Base-by-base conservation (phyloP, 2,888 invertebrate genomes). In the Julus scanicus region DNA sequence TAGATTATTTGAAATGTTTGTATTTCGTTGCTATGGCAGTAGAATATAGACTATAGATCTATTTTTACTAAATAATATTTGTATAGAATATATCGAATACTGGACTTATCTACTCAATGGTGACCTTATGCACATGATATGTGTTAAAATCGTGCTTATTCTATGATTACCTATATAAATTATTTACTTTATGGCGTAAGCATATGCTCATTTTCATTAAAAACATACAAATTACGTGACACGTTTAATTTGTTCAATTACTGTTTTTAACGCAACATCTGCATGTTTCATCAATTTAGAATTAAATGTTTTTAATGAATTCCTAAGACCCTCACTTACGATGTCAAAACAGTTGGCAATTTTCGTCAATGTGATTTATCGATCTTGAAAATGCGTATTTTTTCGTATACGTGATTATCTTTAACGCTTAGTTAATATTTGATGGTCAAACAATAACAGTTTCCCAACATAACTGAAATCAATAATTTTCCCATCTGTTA, bases 301-400 rank as follows among this genome's bases (percentile, higher is more conserved):
- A 71, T 71, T 71, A 71, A 29, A 71, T 57, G 13, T 57, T 57
- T 57, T 57, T 57, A 57, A 63, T 63, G 6, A 71, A 71, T 71
- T 63, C n/a, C 49, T 13, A 49, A 49, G 11, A 49, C 49, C 49
- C 49, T 49, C 13, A 29, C 49, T 9, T 49, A 9, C 49, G 13
- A 49, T 49, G 49, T 49, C 6, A 49, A 49, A 49, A 49, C 29
- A 29, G 8, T 71, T 13, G 4, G 11, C 29, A 71, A 29, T 71
- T 71, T 49, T 29, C 29, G 29, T 11, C 29, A 71, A 29, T 71
- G 71, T 29, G 71, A 71, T 29, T 71, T 29, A 71, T 71, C 29
- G 71, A 71, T 71, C 71, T 8, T 9, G n/a, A 29, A 71, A 17
- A 20, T 17, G 9, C 71, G 29, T 49, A 48, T 48, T 11, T n/a